Percentiles rank a stretch among this genome's conserved stretches.
Evolutionary conservation across 2,797 vertebrate species (phyloP).

Genomic region (Malacoctenus gilli): DNA sequence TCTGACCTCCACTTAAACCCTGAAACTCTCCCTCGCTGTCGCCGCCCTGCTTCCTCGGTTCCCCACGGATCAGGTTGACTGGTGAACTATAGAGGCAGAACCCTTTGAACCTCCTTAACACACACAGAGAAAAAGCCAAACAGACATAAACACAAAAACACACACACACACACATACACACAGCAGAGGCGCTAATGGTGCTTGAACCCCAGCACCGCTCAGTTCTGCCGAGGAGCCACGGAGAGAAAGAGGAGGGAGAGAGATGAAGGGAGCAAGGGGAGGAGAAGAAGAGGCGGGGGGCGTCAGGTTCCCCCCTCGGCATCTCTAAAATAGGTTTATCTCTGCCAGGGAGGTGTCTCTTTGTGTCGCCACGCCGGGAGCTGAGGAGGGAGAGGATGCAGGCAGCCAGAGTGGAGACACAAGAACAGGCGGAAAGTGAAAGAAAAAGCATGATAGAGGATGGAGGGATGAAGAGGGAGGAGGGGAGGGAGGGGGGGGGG

Average conservation of each 20-base stretch:
- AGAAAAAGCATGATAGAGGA: slow-evolving; percentile 55
- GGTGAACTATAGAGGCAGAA: slow-evolving; percentile 55
- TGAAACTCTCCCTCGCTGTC: slow-evolving; percentile 44
- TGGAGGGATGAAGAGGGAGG: slow-evolving; percentile 45
- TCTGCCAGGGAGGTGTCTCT: slow-evolving; percentile 79
- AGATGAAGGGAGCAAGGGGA: slow-evolving; percentile 41
- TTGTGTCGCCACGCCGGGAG: slow-evolving; percentile 66
- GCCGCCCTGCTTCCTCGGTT: slow-evolving; percentile 12
- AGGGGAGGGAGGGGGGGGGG: slow-evolving; percentile 57
- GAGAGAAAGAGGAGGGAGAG: slow-evolving; percentile 28
- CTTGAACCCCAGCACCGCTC: slow-evolving; percentile 67
- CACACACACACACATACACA: too few relatives aligned
- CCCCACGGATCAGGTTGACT: slow-evolving; percentile 68
- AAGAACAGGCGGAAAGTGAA: slow-evolving; percentile 55
- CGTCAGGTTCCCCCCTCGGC: slow-evolving; percentile 61
- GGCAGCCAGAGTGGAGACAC: slow-evolving; percentile 62
- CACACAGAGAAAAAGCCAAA: slow-evolving; percentile 47
- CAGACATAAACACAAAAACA: slow-evolving; percentile 60
- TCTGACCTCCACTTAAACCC: slow-evolving; percentile 42
- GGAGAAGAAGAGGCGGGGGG: slow-evolving; percentile 51
- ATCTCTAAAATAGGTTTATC: slow-evolving; percentile 76
- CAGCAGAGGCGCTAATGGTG: slow-evolving; percentile 72
- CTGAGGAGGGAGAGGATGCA: slow-evolving; percentile 72
- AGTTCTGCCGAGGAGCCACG: slow-evolving; percentile 52
- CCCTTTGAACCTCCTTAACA: slow-evolving; percentile 57